A percentile compares a stretch with the other conserved stretches of the same genome.
Conservation (phyloP, 1,140 invertebrate genomes). For the Pseudomyrmex concolor region DNA sequence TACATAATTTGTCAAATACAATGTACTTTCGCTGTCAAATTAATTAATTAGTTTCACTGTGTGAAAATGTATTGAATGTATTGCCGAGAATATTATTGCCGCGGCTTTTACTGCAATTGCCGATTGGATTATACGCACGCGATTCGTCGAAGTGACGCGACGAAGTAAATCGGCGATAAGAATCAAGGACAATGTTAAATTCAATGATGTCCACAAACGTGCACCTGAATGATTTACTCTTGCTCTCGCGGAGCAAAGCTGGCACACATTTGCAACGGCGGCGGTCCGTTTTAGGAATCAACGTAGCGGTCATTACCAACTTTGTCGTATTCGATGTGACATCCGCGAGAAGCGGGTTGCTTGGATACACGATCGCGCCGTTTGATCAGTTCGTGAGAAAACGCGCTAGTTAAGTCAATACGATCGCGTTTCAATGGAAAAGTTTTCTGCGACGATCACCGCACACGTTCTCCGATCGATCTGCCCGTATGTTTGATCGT, state of each 20-base stretch:
- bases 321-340: constrained; percentile 24
- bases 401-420: background rate
- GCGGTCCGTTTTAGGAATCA: constrained; percentile 32
- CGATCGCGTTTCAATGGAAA: constrained; percentile 17
- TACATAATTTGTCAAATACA: background rate
- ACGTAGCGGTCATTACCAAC: constrained; percentile 26
- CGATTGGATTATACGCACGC: background rate
- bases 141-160: constrained; percentile 13
- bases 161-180: constrained; percentile 30
- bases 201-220: constrained; percentile 4
- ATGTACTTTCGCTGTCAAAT: background rate
- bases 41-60: background rate
- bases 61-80: background rate
- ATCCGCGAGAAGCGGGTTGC: background rate
- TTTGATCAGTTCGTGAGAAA: constrained; percentile 56
- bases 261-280: constrained; percentile 37
- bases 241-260: background rate
- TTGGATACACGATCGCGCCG: background rate
- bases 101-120: background rate
- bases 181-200: constrained; percentile 36
- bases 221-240: constrained; percentile 22
- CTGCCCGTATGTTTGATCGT: constrained; percentile 26
- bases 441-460: constrained; percentile 5
- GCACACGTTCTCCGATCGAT: constrained; percentile 35
- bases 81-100: background rate